phyloP scores from a whole-genome alignment of 2,888 invertebrate species.

The Lumbricus terrestris region DNA sequence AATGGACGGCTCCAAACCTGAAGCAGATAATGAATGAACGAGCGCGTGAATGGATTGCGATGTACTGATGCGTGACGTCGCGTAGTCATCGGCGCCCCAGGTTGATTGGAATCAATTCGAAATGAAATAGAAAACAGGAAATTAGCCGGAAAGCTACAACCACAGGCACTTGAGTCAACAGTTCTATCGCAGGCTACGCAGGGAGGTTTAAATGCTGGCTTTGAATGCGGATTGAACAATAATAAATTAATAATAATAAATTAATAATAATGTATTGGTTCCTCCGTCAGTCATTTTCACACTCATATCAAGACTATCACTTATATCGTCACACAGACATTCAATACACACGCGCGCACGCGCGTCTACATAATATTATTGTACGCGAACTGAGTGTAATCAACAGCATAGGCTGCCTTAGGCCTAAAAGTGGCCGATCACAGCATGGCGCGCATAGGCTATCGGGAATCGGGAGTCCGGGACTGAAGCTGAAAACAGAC shows the following conservation, averaged over 20 bases:
- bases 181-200: too few species aligned
- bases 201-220: neutral
- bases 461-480: too few species aligned
- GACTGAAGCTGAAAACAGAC: too few species aligned
- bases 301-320: neutral
- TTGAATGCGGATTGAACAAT: neutral
- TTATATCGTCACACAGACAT: neutral
- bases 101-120: neutral
- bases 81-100: slow-evolving; percentile 7
- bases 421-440: too few species aligned
- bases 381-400: neutral
- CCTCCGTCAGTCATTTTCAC: neutral
- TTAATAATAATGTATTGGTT: too few species aligned
- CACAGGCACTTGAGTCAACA: slow-evolving; percentile 18
- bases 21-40: slow-evolving; percentile 12
- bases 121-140: slow-evolving; percentile 15
- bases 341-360: neutral
- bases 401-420: too few species aligned
- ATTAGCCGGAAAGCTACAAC: neutral
- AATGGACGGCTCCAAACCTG: neutral
- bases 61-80: slow-evolving; percentile 4
- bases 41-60: neutral
- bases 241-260: too few species aligned
- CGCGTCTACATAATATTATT: neutral
- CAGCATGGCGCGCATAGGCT: too few species aligned